Conservation (phyloP, 2,888 invertebrate species). For the Drosophila meridionalis region DNA sequence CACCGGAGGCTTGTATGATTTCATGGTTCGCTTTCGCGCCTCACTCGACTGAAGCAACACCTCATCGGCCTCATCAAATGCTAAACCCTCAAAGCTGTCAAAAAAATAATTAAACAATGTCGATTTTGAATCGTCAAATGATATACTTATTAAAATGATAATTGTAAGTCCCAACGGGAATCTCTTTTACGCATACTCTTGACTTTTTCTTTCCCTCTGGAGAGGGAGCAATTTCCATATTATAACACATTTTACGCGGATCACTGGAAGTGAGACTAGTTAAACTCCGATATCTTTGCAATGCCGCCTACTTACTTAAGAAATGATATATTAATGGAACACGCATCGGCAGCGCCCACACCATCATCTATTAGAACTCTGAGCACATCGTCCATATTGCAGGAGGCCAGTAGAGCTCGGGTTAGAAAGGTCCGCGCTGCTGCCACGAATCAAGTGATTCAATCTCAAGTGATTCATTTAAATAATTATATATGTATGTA, state of each 20-base stretch:
- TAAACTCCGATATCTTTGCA: not conserved
- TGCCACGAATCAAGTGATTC: no score
- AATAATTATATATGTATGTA: not conserved
- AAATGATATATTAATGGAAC: constrained; percentile 1
- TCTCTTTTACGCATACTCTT: constrained; percentile 1
- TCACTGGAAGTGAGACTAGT: not conserved
- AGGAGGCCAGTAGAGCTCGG: constrained; percentile 5
- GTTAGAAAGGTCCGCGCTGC: constrained; percentile 1
- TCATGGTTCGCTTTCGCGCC: constrained; percentile 3
- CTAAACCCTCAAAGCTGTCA: constrained; percentile 4
- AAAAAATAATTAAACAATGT: not conserved
- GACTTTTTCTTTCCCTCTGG: not conserved
- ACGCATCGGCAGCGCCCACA: constrained; percentile 6
- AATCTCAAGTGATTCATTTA: not conserved
- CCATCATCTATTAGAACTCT: constrained; percentile 1
- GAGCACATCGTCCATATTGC: constrained; percentile 8
- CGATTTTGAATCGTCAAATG: not conserved
- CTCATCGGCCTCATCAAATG: constrained; percentile 3
- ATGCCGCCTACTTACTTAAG: not conserved
- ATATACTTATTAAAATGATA: constrained; percentile 3
- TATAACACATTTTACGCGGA: not conserved
- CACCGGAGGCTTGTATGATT: constrained; percentile 1
- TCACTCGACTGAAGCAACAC: not conserved
- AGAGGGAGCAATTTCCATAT: not conserved
- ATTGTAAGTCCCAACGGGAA: not conserved